A percentile compares a stretch with the other conserved stretches of the same genome.
Conservation (phyloP, 2,797 vertebrate genomes). For the Muscicapa striata region DNA sequence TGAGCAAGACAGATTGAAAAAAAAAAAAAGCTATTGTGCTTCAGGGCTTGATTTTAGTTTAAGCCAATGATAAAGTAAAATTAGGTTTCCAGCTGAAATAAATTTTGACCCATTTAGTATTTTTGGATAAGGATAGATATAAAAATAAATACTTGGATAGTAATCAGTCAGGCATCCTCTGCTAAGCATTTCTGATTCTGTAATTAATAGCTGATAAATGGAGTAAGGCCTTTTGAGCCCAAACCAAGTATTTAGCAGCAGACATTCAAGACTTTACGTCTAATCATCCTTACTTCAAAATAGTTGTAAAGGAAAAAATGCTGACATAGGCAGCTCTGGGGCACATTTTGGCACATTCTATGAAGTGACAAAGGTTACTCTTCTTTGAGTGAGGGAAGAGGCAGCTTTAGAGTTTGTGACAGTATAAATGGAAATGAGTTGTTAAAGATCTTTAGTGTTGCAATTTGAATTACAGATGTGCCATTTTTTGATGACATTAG, state of each 20-base stretch:
- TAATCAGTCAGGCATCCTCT: not conserved
- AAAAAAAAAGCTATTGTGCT: not conserved
- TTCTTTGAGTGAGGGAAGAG: not conserved
- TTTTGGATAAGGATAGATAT: conserved; percentile 13
- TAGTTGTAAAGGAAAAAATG: not conserved
- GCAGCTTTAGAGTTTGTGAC: not conserved
- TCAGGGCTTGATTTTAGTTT: conserved; percentile 44
- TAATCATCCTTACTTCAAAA: not conserved
- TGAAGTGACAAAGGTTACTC: not conserved
- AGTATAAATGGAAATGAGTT: not conserved
- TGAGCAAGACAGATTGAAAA: not conserved
- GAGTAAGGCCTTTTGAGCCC: not conserved
- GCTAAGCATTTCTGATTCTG: not conserved
- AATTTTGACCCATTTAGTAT: conserved; percentile 39
- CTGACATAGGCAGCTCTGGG: not conserved
- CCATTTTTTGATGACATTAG: not conserved
- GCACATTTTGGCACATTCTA: not conserved
- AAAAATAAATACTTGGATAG: conserved; percentile 15
- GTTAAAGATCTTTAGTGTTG: not conserved
- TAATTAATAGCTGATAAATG: not conserved
- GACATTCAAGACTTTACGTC: not conserved
- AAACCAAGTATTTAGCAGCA: not conserved
- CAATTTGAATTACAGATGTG: not conserved
- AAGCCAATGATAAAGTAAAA: conserved; percentile 27
- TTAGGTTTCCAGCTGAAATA: not conserved